These are phyloP conservation scores for Pogonomyrmex barbatus DNA, from an alignment of 1,140 invertebrate genomes.

Conservation along the genomic window DNA sequence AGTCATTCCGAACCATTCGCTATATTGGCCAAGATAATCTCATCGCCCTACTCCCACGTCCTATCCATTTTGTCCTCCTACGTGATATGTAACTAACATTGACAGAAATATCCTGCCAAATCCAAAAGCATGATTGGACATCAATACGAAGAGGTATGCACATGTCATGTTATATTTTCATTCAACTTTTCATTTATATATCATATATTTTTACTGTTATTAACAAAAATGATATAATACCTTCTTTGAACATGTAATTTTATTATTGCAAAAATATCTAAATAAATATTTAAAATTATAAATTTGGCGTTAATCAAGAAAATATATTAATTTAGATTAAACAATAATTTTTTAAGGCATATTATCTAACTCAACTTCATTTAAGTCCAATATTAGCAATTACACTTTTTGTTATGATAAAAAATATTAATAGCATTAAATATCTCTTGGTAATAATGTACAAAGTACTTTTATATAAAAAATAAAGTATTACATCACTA, in stretches of 20 bases:
- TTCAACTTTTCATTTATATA: neutral
- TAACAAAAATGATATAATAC: neutral
- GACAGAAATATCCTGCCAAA: constrained; percentile 37
- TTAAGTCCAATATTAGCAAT: neutral
- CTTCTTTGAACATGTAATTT: neutral
- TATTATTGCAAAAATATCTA: neutral
- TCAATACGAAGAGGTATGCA: neutral
- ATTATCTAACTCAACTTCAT: neutral
- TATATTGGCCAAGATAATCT: constrained; percentile 84
- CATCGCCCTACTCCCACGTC: constrained; percentile 81
- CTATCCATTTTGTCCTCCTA: constrained; percentile 80
- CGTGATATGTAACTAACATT: constrained; percentile 74
- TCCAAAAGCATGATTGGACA: neutral
- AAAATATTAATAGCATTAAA: neutral
- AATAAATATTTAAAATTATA: neutral
- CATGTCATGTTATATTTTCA: neutral
- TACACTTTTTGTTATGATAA: neutral
- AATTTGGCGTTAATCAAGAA: neutral
- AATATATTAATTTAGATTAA: neutral
- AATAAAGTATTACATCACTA: neutral
- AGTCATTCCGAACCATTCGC: constrained; percentile 82
- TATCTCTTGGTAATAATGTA: neutral
- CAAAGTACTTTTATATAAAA: neutral
- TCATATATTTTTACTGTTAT: neutral
- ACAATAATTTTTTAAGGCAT: neutral